Evolutionary conservation across 2,797 vertebrate genomes (phyloP), one percentile per base, ranked within the genome.

Genomic region (Bryconaethiops microstoma): DNA sequence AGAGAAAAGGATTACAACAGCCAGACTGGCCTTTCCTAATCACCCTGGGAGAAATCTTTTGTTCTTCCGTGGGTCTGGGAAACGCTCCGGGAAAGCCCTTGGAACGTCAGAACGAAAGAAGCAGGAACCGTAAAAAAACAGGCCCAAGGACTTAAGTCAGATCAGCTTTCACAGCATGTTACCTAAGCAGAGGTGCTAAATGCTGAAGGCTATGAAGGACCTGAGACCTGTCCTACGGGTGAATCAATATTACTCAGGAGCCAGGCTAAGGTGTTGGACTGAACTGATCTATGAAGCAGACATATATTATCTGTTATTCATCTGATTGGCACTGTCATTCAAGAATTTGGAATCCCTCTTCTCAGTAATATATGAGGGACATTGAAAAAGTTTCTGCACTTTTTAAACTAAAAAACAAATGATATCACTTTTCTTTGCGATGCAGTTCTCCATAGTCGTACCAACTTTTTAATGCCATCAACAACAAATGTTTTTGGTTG

Each of bases 1-100:
- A 52, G 55, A 79, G 48, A 48, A 55, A 48, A 75, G 79, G 67
- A 54, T 60, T 78, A 65, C 42, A 76, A 54, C 68, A 72, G 79
- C 40, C 50, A 55, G 64, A 39, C 54, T 39, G 19, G 52, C 52
- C 70, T 57, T 57, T 59, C 29, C 54, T 82, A 80, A 82, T 82
- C 64, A 80, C 78, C 74, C 60, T 68, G 54, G 77, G 57, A 82
- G 48, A 80, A 68, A 82, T 64, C 78, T 82, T 62, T 21, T 40
- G 64, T 0, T 77, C 50, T 71, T 62, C 23, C 78, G 68, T 17
- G 45, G 39, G 67, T 72, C 69, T 73, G 59, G 73, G 71, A 79
- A 76, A 55, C 2, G 17, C 29, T 73, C 52, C 12, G 29, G 70
- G 52, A 57, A 73, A 13, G 70, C 19, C 52, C 70, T 57, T 39